phyloP scores from a whole-genome alignment of 2,888 invertebrate species.

The Pherbina coryleti region DNA sequence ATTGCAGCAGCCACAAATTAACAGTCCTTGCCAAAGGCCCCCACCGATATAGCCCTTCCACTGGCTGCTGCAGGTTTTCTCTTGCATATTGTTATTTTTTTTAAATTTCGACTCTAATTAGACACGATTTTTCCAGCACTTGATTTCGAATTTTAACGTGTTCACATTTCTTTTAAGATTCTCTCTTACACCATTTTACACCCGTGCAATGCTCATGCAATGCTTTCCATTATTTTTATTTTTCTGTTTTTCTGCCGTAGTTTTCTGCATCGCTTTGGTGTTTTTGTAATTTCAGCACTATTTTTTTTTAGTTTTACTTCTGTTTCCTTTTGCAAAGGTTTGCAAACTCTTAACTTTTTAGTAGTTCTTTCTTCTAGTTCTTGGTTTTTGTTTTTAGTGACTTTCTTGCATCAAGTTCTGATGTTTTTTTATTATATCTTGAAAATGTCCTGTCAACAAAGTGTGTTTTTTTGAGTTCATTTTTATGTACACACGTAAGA shows the following conservation, averaged over 20 bases:
- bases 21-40: too few relatives aligned
- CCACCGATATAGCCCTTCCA: not conserved
- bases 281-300: slow-evolving; percentile 7
- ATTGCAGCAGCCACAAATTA: too few relatives aligned
- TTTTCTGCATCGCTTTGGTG: too few relatives aligned
- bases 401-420: too few relatives aligned
- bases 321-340: slow-evolving; percentile 25
- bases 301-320: slow-evolving; percentile 44
- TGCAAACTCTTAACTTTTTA: slow-evolving; percentile 9
- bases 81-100: not conserved
- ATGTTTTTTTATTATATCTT: too few relatives aligned
- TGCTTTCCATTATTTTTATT: too few relatives aligned
- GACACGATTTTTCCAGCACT: not conserved
- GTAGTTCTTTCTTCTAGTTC: slow-evolving; percentile 28
- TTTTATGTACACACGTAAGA: too few relatives aligned
- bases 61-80: too few relatives aligned
- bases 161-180: slow-evolving; percentile 7
- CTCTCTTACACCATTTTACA: not conserved
- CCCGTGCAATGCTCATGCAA: too few relatives aligned
- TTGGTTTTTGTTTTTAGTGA: not conserved
- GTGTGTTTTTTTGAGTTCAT: too few relatives aligned
- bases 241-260: too few relatives aligned
- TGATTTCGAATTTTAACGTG: not conserved
- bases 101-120: not conserved
- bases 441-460: too few relatives aligned